Evolutionary conservation across 2,113 vertebrate species (phyloP).

Genomic region (Chelonoidis abingdonii): DNA sequence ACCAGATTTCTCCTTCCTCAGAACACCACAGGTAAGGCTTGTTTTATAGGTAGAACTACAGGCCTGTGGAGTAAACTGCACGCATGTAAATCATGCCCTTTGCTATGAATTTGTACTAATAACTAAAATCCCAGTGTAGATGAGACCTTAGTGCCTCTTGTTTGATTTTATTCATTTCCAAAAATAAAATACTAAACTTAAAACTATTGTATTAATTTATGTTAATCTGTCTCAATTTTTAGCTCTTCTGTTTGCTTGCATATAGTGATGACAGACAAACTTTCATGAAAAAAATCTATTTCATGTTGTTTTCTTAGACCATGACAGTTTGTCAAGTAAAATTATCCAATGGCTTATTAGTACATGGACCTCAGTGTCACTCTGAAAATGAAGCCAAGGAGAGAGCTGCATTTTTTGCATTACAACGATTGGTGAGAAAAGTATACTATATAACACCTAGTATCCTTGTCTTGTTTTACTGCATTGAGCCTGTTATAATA

Average conservation of each 20-base stretch:
- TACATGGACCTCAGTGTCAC: slow-evolving; percentile 92
- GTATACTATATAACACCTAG: neutral
- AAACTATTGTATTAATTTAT: neutral
- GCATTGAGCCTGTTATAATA: neutral
- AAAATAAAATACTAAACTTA: neutral
- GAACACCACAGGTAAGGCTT: slow-evolving; percentile 89
- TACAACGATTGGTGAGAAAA: slow-evolving; percentile 90
- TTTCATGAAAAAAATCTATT: neutral
- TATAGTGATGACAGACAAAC: neutral
- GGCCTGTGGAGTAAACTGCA: neutral
- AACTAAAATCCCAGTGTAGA: neutral
- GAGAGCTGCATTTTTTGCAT: slow-evolving; percentile 91
- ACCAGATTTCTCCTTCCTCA: slow-evolving; percentile 91
- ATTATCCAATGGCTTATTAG: slow-evolving; percentile 89
- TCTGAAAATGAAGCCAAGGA: slow-evolving; percentile 95
- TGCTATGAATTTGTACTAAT: neutral
- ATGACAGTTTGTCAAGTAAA: slow-evolving; percentile 93
- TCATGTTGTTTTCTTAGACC: slow-evolving; percentile 79
- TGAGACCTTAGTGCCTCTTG: neutral
- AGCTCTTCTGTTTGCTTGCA: neutral
- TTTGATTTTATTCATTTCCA: neutral
- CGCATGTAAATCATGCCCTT: neutral
- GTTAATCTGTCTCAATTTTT: neutral
- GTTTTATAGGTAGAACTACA: neutral
- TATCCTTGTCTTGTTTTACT: neutral